These are phyloP conservation scores for Anarsia innoxiella DNA, from an alignment of 2,888 invertebrate species.

Conservation along the genomic window DNA sequence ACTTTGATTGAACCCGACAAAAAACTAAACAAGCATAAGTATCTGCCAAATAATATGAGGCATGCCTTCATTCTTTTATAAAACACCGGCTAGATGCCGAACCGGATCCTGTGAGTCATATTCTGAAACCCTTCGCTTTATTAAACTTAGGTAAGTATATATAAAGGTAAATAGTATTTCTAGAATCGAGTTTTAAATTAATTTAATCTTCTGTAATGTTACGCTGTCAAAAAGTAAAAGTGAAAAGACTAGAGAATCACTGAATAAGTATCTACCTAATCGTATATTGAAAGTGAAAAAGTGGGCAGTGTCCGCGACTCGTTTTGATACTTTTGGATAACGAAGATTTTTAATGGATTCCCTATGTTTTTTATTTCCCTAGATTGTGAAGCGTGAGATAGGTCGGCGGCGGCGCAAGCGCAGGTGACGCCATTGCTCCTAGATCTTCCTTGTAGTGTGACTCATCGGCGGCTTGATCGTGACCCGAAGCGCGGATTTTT, in stretches of 20 bases:
- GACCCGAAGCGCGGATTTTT: conserved; percentile 59
- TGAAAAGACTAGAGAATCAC: conserved; percentile 27
- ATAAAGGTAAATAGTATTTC: too few relatives aligned
- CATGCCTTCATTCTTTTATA: conserved; percentile 12
- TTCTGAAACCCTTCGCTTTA: conserved; percentile 8
- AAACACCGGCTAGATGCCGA: conserved; percentile 14
- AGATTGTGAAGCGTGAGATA: conserved; percentile 39
- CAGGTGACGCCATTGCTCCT: conserved; percentile 61
- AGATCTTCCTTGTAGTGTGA: conserved; percentile 65
- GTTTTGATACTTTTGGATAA: conserved; percentile 22
- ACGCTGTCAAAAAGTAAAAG: conserved; percentile 31
- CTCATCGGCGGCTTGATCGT: conserved; percentile 54
- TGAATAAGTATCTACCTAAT: too few relatives aligned
- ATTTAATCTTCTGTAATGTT: too few relatives aligned
- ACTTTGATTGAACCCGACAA: conserved; percentile 12
- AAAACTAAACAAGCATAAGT: conserved; percentile 10
- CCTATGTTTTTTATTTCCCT: too few relatives aligned
- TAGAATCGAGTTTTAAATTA: conserved; percentile 2
- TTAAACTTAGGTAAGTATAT: conserved; percentile 1
- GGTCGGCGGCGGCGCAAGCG: conserved; percentile 23
- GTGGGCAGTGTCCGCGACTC: conserved; percentile 22
- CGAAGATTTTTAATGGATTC: conserved; percentile 23
- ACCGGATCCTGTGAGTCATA: conserved; percentile 16
- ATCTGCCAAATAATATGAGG: conserved; percentile 7
- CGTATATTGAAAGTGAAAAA: conserved; percentile 36